Conservation (phyloP, 1,140 invertebrate genomes). For the Centruroides vittatus region DNA sequence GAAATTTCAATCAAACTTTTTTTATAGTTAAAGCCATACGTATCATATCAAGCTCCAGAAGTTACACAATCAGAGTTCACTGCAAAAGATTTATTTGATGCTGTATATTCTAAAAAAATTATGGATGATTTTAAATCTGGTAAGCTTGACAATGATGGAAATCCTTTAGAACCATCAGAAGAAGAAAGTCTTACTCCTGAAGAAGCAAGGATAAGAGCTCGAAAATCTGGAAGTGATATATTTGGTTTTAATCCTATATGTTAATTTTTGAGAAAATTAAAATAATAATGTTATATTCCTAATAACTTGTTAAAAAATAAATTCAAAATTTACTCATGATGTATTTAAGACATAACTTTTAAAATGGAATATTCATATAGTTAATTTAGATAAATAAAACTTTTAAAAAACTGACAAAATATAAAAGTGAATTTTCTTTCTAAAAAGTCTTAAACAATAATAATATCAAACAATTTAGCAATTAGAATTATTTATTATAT, state of each 20-base stretch:
- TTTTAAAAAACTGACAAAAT: too few species aligned
- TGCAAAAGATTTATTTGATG: slow-evolving; percentile 66
- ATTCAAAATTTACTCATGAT: too few species aligned
- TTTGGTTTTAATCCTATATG: slow-evolving; percentile 31
- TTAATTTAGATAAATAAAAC: too few species aligned
- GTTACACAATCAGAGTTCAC: slow-evolving; percentile 65
- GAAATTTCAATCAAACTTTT: neutral
- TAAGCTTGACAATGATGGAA: slow-evolving; percentile 50
- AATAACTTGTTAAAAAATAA: too few species aligned
- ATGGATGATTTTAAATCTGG: slow-evolving; percentile 53
- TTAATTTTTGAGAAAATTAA: too few species aligned
- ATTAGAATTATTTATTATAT: too few species aligned
- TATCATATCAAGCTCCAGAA: slow-evolving; percentile 63
- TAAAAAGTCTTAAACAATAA: too few species aligned
- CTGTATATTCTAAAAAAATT: slow-evolving; percentile 67
- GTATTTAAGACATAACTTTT: too few species aligned
- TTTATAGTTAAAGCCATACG: slow-evolving; percentile 76
- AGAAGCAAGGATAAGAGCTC: slow-evolving; percentile 49
- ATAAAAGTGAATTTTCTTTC: too few species aligned
- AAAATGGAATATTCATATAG: too few species aligned
- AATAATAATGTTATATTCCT: too few species aligned
- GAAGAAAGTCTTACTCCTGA: slow-evolving; percentile 53
- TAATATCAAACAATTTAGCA: too few species aligned
- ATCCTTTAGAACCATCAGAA: slow-evolving; percentile 49
- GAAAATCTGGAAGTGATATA: slow-evolving; percentile 60